These are phyloP conservation scores for Sciurus carolinensis DNA, from an alignment of 2,797 vertebrate genomes.

Conservation along the genomic window DNA sequence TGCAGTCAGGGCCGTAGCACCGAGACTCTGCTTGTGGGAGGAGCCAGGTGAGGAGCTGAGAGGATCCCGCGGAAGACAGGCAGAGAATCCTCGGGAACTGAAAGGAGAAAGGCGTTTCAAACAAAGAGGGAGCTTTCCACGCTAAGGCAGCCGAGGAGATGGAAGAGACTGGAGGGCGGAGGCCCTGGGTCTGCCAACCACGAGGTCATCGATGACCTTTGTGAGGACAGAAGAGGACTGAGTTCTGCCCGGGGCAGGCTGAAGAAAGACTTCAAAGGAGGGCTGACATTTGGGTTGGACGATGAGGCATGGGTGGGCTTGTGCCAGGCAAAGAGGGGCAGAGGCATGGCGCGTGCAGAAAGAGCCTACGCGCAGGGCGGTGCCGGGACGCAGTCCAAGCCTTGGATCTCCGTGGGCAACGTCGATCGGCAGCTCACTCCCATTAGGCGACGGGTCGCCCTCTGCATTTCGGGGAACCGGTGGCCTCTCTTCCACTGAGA, in stretches of 20 bases:
- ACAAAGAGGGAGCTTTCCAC: constrained; percentile 11
- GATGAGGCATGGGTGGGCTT: not conserved
- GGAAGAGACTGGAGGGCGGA: not conserved
- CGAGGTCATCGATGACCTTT: constrained; percentile 53
- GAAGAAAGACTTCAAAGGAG: constrained; percentile 55
- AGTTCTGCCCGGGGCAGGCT: constrained; percentile 25
- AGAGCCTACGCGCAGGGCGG: not conserved
- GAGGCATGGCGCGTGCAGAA: not conserved
- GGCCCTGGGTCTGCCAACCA: not conserved
- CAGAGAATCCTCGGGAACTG: not conserved
- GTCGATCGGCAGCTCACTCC: not conserved
- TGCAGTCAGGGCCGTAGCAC: rapidly evolving
- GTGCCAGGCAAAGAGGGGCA: constrained; percentile 41
- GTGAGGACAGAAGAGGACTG: constrained; percentile 15
- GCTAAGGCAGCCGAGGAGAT: not conserved
- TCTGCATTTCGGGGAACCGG: constrained; percentile 14
- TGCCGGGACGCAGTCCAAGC: constrained; percentile 13
- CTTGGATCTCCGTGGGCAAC: not conserved
- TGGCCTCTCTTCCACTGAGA: constrained; percentile 26
- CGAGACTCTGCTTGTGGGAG: not conserved
- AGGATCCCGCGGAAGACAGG: not conserved
- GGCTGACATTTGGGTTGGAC: constrained; percentile 42
- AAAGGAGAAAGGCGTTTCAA: not conserved
- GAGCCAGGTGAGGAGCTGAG: not conserved
- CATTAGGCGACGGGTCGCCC: constrained; percentile 13